These are phyloP conservation scores for Philhelius pedissequus DNA, from an alignment of 2,888 invertebrate genomes.

Conservation along the genomic window DNA sequence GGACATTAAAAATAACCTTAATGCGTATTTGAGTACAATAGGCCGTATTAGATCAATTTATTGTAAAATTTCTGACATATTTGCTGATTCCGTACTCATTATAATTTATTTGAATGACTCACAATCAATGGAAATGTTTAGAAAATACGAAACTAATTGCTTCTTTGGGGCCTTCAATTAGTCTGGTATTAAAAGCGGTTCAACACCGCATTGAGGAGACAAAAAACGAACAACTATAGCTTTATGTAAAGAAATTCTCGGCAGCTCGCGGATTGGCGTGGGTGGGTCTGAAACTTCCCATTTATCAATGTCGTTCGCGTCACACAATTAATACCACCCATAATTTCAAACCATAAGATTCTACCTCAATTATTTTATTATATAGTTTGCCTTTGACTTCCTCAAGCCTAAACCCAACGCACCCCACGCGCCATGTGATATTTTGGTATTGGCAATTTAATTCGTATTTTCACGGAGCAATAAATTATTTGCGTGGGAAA, in stretches of 20 bases:
- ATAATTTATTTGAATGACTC: not conserved
- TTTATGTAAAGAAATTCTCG: not conserved
- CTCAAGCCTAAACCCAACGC: constrained; percentile 9
- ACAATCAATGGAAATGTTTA: not conserved
- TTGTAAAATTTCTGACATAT: too few relatives aligned
- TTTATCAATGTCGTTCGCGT: constrained; percentile 1
- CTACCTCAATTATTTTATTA: constrained; percentile 7
- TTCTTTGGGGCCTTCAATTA: constrained; percentile 7
- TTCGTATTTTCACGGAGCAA: constrained; percentile 8
- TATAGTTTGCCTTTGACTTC: constrained; percentile 16
- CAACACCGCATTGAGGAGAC: constrained; percentile 3
- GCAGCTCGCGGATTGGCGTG: too few relatives aligned
- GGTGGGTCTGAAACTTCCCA: constrained; percentile 2
- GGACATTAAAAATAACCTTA: not conserved
- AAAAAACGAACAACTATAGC: not conserved
- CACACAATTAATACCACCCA: constrained; percentile 26
- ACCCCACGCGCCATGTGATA: constrained; percentile 19
- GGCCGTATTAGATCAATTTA: not conserved
- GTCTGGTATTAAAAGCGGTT: not conserved
- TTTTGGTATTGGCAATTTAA: constrained; percentile 2
- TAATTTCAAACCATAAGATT: constrained; percentile 9
- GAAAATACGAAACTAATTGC: constrained; percentile 1
- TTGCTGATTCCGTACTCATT: not conserved
- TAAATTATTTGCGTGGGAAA: constrained; percentile 42
- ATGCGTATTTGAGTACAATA: not conserved